Percentiles rank a stretch among this genome's conserved stretches.
Conservation (phyloP, 2,113 vertebrate genomes). For the Melanerpes aurifrons region DNA sequence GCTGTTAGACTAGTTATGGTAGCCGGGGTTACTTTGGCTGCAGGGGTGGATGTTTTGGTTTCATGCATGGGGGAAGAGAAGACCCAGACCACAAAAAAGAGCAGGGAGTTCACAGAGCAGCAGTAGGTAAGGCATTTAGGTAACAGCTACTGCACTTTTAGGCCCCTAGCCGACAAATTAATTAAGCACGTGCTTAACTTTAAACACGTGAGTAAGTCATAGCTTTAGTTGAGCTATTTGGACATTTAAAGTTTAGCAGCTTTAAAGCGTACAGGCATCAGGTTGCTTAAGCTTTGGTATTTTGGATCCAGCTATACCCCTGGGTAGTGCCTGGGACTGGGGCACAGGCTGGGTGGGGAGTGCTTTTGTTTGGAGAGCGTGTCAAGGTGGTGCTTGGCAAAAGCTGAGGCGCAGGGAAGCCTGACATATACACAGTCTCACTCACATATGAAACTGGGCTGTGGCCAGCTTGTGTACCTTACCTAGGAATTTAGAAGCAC, state of each 20-base stretch:
- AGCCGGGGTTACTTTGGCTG: not conserved
- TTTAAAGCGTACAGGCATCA: conserved; percentile 15
- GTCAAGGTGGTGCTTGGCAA: not conserved
- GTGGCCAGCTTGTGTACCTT: conserved; percentile 13
- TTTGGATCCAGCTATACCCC: conserved; percentile 9
- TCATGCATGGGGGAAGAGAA: not conserved
- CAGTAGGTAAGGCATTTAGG: conserved; percentile 15
- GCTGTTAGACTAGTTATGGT: not conserved
- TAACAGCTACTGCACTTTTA: conserved; percentile 35
- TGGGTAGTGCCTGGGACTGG: not conserved
- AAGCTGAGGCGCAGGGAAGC: not conserved
- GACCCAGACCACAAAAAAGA: conserved; percentile 51
- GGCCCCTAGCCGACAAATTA: conserved; percentile 44
- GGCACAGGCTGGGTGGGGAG: not conserved
- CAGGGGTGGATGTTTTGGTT: conserved; percentile 14
- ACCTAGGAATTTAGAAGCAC: conserved; percentile 29
- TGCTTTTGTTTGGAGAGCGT: not conserved
- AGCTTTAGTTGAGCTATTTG: not conserved
- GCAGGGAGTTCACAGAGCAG: conserved; percentile 15
- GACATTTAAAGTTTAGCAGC: conserved; percentile 6
- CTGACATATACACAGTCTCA: conserved; percentile 33
- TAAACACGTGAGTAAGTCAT: not conserved
- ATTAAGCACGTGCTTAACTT: conserved; percentile 41
- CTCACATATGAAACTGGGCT: not conserved
- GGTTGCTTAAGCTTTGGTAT: not conserved